phyloP scores from a whole-genome alignment of 2,888 invertebrate genomes.

The Laothoe populi region DNA sequence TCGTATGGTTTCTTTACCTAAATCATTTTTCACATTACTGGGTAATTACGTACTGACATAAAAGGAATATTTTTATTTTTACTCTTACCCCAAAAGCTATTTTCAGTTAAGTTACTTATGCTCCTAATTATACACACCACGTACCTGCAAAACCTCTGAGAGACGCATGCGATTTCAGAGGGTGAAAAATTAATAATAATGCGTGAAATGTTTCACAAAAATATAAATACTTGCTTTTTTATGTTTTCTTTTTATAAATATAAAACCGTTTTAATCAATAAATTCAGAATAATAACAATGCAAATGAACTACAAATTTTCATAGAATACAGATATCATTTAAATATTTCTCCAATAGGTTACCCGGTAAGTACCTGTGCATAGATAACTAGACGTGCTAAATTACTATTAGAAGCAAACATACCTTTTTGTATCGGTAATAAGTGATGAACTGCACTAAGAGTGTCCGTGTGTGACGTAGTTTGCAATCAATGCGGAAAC shows the following conservation, averaged over 20 bases:
- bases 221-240: no score
- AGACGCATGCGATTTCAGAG: no score
- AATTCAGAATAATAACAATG: neutral
- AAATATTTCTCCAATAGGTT: constrained; percentile 9
- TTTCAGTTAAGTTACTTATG: neutral
- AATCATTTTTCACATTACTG: neutral
- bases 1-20: no score
- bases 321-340: constrained; percentile 11
- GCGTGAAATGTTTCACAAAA: no score
- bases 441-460: constrained; percentile 60
- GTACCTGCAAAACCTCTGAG: neutral
- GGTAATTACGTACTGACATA: neutral
- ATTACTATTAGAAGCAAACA: constrained; percentile 19
- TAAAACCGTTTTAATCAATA: neutral
- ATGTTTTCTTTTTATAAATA: no score
- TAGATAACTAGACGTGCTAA: neutral
- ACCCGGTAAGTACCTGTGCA: neutral
- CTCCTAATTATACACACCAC: neutral
- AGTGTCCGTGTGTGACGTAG: constrained; percentile 73
- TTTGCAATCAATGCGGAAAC: constrained; percentile 79
- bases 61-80: neutral
- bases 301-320: neutral
- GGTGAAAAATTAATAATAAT: no score
- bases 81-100: neutral
- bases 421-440: constrained; percentile 15